Evolutionary conservation across 2,113 vertebrate species (phyloP).

Genomic region (Madoqua kirkii): DNA sequence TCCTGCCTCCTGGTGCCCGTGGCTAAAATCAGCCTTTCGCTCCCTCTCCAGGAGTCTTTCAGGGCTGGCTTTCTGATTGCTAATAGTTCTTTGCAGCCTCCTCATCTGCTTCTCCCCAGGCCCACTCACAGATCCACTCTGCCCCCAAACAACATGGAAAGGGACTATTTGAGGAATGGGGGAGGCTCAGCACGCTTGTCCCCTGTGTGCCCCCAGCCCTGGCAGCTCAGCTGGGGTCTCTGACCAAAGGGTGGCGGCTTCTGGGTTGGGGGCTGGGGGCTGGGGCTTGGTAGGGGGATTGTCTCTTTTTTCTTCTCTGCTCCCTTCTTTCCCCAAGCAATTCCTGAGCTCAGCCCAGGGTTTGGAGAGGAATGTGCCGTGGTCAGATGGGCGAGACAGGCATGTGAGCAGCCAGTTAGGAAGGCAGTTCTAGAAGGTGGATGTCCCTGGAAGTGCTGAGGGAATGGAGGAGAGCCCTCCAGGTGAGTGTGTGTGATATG

Average conservation of each 20-base stretch:
- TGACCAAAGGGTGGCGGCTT: fast-evolving
- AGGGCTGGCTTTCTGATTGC: neutral
- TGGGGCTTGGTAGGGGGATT: fast-evolving
- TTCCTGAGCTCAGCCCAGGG: neutral
- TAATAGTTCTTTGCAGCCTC: neutral
- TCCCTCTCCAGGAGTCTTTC: neutral
- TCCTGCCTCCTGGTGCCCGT: neutral
- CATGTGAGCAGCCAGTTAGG: neutral
- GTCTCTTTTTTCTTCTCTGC: neutral
- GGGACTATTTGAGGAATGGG: neutral
- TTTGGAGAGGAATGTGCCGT: fast-evolving
- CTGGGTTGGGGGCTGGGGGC: neutral
- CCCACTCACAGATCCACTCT: neutral
- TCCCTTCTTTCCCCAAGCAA: neutral
- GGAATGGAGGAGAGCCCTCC: neutral
- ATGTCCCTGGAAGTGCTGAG: neutral
- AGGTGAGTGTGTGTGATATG: no score
- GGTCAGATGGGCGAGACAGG: neutral
- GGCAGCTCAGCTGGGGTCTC: neutral
- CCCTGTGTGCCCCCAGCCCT: neutral
- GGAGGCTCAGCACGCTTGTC: neutral
- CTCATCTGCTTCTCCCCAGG: neutral
- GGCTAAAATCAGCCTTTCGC: neutral
- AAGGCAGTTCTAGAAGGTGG: neutral
- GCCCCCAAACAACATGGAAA: neutral